A percentile compares a stretch with the other conserved stretches of the same genome.
These are phyloP conservation scores for Drosophila setifemur DNA, from an alignment of 1,140 invertebrate species.

Conservation along the genomic window DNA sequence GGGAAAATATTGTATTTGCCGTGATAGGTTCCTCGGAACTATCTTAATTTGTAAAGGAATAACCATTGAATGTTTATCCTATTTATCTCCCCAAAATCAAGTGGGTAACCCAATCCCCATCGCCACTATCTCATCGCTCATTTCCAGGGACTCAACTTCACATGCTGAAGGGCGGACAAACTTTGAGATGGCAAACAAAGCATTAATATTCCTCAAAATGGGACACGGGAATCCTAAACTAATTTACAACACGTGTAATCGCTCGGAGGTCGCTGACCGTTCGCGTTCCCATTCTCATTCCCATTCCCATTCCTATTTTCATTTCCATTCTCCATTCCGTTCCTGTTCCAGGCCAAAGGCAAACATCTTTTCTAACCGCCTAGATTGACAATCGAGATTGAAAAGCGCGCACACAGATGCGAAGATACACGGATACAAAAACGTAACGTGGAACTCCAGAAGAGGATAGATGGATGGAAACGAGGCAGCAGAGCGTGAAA, in stretches of 20 bases:
- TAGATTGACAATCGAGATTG: slow-evolving; percentile 79
- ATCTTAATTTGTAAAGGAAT: not conserved
- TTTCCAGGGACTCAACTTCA: slow-evolving; percentile 6
- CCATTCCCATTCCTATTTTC: slow-evolving; percentile 17
- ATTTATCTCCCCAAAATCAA: not conserved
- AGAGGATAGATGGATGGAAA: slow-evolving; percentile 21
- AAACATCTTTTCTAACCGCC: slow-evolving; percentile 63
- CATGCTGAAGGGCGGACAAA: slow-evolving; percentile 14
- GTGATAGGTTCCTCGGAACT: not conserved
- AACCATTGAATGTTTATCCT: not conserved
- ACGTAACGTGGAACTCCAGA: not conserved
- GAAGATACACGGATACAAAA: slow-evolving; percentile 13
- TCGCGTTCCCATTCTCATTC: slow-evolving; percentile 28
- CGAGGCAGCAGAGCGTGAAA: slow-evolving; percentile 64
- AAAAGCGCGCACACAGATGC: slow-evolving; percentile 50
- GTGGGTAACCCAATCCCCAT: not conserved
- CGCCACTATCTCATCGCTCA: not conserved
- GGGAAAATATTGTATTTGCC: too few relatives aligned
- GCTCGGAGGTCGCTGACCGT: slow-evolving; percentile 68
- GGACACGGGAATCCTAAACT: slow-evolving; percentile 59
- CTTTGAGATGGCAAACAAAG: slow-evolving; percentile 50
- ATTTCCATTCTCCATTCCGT: slow-evolving; percentile 28
- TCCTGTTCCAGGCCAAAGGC: slow-evolving; percentile 60
- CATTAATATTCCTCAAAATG: slow-evolving; percentile 60
- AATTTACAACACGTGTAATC: slow-evolving; percentile 80